Percentiles rank a stretch among this genome's conserved stretches.
Conservation (phyloP, 2,113 vertebrate genomes). For the Periophthalmodon schlosseri region DNA sequence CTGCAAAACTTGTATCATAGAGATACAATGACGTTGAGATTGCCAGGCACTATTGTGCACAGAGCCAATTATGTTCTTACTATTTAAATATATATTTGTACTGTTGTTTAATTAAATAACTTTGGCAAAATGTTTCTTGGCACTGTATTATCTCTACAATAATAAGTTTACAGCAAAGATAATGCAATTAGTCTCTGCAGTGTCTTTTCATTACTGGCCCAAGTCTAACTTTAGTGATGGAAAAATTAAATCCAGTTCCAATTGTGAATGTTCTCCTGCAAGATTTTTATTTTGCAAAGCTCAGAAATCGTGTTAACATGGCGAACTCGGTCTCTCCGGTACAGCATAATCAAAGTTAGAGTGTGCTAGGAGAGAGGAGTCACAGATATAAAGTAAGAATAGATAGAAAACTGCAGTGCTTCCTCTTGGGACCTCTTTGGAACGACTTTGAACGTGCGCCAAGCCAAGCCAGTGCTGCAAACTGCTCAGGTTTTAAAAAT, state of each 20-base stretch:
- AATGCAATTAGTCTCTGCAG: background rate
- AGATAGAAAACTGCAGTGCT: constrained; percentile 4
- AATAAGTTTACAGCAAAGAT: background rate
- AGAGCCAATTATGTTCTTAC: no score
- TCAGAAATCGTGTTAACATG: background rate
- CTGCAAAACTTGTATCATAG: no score
- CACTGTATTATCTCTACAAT: background rate
- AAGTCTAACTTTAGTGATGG: background rate
- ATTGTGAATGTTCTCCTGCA: constrained; percentile 19
- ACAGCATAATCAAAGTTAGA: background rate
- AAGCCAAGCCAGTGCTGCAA: constrained; percentile 1
- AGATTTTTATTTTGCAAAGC: constrained; percentile 18
- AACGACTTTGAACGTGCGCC: background rate
- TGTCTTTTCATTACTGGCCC: background rate
- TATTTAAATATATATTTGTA: no score
- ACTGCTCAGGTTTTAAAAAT: background rate
- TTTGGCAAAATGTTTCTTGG: no score
- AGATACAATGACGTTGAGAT: no score
- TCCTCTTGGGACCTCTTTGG: constrained; percentile 7
- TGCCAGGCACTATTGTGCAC: no score
- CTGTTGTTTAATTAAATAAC: no score
- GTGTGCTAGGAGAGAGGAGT: background rate
- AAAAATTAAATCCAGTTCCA: constrained; percentile 8
- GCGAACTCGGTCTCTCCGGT: background rate
- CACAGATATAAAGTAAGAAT: constrained; percentile 3